These are phyloP conservation scores for Cuniculus paca DNA, from an alignment of 2,797 vertebrate species.

Conservation along the genomic window DNA sequence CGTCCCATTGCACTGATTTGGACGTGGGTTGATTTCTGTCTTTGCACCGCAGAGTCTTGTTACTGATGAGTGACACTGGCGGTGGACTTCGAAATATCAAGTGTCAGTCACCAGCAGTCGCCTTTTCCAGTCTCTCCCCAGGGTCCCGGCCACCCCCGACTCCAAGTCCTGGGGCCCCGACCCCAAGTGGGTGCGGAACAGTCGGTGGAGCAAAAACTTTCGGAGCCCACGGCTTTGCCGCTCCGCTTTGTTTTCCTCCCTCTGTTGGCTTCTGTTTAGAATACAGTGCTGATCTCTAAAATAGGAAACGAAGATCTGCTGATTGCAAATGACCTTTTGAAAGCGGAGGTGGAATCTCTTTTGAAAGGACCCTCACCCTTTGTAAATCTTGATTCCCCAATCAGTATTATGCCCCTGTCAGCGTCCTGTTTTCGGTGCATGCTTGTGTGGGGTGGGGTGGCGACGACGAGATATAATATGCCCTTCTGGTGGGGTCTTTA, in stretches of 20 bases:
- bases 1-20: slow-evolving; percentile 82
- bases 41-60: slow-evolving; percentile 85
- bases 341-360: background rate
- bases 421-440: background rate
- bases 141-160: background rate
- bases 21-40: slow-evolving; percentile 81
- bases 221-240: slow-evolving; percentile 79
- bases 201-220: slow-evolving; percentile 84
- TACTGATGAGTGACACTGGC: slow-evolving; percentile 80
- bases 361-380: background rate
- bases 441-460: background rate
- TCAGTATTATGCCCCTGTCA: background rate
- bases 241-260: slow-evolving; percentile 83
- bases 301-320: slow-evolving; percentile 65
- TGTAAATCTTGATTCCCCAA: background rate
- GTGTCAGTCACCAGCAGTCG: slow-evolving; percentile 80
- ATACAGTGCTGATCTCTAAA: slow-evolving; percentile 73
- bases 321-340: background rate
- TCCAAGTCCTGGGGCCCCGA: slow-evolving; percentile 74
- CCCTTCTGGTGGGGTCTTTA: background rate
- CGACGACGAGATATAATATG: background rate
- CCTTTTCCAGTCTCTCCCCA: background rate
- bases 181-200: slow-evolving; percentile 81
- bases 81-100: slow-evolving; percentile 82
- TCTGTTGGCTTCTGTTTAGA: slow-evolving; percentile 81